These are phyloP conservation scores for Panzeria rudis DNA, from an alignment of 2,888 invertebrate species.

Conservation along the genomic window DNA sequence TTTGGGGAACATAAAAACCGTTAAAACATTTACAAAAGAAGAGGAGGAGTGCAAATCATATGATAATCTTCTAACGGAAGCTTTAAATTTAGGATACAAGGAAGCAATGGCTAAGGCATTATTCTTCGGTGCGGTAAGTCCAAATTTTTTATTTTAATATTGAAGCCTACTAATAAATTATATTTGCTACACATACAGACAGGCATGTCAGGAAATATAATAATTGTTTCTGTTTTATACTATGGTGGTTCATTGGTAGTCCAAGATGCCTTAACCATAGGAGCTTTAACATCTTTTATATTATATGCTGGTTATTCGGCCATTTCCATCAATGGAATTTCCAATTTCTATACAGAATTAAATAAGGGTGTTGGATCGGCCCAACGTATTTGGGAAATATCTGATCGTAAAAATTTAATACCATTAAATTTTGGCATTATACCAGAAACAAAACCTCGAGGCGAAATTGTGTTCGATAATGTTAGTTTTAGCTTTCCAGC, in stretches of 20 bases:
- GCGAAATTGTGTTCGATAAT: slow-evolving; percentile 90
- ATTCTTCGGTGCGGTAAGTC: slow-evolving; percentile 94
- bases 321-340: slow-evolving; percentile 94
- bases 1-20: slow-evolving; percentile 95
- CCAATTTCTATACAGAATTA: slow-evolving; percentile 96
- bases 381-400: slow-evolving; percentile 93
- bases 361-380: slow-evolving; percentile 97
- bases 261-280: slow-evolving; percentile 90
- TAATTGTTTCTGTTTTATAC: slow-evolving; percentile 95
- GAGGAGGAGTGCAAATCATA: slow-evolving; percentile 89
- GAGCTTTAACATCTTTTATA: slow-evolving; percentile 96
- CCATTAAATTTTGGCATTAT: slow-evolving; percentile 85
- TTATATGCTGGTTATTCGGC: slow-evolving; percentile 97
- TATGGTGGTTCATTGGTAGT: slow-evolving; percentile 96
- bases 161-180: neutral
- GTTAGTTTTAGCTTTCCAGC: slow-evolving; percentile 90
- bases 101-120: slow-evolving; percentile 94
- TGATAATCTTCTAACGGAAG: slow-evolving; percentile 87
- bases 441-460: slow-evolving; percentile 78
- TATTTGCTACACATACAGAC: slow-evolving; percentile 85
- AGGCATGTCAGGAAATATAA: slow-evolving; percentile 94
- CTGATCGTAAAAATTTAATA: slow-evolving; percentile 91
- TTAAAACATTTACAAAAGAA: slow-evolving; percentile 96
- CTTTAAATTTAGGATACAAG: slow-evolving; percentile 91
- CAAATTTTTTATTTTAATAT: neutral